Evolutionary conservation across 2,888 invertebrate genomes (phyloP).

Genomic region (Eristalinus sepulchralis): DNA sequence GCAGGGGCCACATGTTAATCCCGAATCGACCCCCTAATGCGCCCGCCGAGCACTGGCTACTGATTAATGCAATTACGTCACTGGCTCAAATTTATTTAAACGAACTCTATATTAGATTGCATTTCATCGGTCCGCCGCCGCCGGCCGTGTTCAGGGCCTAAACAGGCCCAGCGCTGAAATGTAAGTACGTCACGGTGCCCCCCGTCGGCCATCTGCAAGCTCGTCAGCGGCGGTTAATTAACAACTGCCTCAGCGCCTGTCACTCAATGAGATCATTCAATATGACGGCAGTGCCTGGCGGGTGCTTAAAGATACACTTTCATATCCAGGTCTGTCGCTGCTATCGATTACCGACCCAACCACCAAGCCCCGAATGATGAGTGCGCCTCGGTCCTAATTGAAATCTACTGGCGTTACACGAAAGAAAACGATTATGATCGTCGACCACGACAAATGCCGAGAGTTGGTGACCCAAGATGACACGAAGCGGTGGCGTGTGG

Average conservation of each 20-base stretch:
- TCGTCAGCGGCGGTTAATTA: slow-evolving; percentile 37
- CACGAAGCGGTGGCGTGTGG: too few relatives aligned
- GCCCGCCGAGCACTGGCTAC: neutral
- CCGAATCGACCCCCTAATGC: neutral
- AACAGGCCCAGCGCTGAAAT: neutral
- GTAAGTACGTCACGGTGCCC: neutral
- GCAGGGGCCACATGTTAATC: neutral
- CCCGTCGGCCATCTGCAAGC: neutral
- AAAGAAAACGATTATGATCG: too few relatives aligned
- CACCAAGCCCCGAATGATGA: neutral
- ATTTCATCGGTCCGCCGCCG: slow-evolving; percentile 37
- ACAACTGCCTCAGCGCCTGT: slow-evolving; percentile 20
- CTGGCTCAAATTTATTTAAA: neutral
- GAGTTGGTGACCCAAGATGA: too few relatives aligned
- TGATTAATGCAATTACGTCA: slow-evolving; percentile 19
- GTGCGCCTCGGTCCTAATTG: slow-evolving; percentile 16
- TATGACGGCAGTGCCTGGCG: slow-evolving; percentile 7
- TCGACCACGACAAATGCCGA: too few relatives aligned
- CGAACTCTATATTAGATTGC: slow-evolving; percentile 38
- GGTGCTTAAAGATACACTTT: neutral
- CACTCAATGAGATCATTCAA: slow-evolving; percentile 52
- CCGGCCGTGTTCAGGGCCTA: neutral
- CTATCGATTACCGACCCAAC: neutral
- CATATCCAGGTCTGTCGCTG: neutral
- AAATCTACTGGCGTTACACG: slow-evolving; percentile 6